Conservation (phyloP, 2,888 invertebrate genomes). For the Autographa pulchrina region DNA sequence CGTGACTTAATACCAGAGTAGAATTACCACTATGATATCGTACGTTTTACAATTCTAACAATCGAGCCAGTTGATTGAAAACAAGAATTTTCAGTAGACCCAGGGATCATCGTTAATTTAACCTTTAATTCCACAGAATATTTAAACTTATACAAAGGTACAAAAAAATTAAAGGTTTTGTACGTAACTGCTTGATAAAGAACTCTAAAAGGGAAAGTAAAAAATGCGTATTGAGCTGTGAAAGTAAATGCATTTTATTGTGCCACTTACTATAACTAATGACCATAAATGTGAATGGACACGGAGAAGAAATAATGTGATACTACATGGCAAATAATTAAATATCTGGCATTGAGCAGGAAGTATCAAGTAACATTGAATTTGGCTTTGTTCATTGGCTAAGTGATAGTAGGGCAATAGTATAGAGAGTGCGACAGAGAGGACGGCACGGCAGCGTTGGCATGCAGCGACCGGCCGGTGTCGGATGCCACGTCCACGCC, state of each 20-base stretch:
- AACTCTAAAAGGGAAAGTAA: not conserved
- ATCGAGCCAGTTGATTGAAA: not conserved
- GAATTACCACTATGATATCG: constrained; percentile 60
- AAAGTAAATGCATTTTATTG: constrained; percentile 2
- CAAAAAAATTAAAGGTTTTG: not conserved
- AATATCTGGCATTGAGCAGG: constrained; percentile 43
- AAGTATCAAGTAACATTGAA: constrained; percentile 63
- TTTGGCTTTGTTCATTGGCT: constrained; percentile 71
- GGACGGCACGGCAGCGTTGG: constrained; percentile 63
- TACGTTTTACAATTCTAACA: not conserved
- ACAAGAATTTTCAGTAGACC: not conserved
- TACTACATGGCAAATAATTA: constrained; percentile 33
- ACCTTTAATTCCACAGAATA: not conserved
- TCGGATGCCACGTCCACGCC: constrained; percentile 62
- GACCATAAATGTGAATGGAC: constrained; percentile 23
- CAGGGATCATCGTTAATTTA: too few relatives aligned
- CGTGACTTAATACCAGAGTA: constrained; percentile 69
- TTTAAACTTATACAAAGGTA: not conserved
- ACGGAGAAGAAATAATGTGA: constrained; percentile 31
- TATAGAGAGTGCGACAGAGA: constrained; percentile 75
- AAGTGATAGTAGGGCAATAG: constrained; percentile 85
- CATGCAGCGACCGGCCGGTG: constrained; percentile 36
- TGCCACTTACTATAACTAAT: constrained; percentile 20
- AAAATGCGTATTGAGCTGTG: not conserved
- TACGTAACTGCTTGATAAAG: not conserved